Conservation (phyloP, 2,113 vertebrate genomes). For the Typhlomys cinereus region DNA sequence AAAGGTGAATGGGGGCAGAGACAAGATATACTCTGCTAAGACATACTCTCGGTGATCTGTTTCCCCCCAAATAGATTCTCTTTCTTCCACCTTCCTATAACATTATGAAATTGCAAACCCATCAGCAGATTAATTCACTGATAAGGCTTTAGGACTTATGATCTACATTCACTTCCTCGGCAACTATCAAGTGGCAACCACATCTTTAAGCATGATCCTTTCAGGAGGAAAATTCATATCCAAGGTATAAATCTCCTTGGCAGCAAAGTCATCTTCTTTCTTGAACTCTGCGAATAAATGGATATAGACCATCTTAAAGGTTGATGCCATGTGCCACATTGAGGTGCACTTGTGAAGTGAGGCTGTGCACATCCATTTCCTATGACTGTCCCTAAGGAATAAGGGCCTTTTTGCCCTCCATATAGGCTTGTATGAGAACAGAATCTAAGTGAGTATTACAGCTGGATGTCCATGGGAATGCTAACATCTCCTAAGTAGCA, state of each 20-base stretch:
- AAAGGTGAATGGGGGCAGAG: neutral
- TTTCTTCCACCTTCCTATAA: neutral
- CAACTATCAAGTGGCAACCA: no score
- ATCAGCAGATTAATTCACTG: neutral
- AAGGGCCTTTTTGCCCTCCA: neutral
- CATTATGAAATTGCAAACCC: neutral
- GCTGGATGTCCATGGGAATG: neutral
- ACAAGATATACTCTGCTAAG: neutral
- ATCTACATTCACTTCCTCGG: neutral
- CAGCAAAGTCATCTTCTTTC: neutral
- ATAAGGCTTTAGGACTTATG: neutral
- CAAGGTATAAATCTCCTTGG: neutral
- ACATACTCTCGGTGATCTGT: neutral
- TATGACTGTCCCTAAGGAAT: neutral
- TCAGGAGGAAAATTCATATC: neutral
- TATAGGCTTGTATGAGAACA: neutral
- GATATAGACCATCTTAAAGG: neutral
- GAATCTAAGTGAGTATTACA: neutral
- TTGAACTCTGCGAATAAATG: neutral
- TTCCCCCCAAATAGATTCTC: neutral
- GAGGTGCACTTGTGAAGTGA: neutral
- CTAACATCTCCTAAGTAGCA: neutral
- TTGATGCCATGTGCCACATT: neutral
- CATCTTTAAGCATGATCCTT: neutral
- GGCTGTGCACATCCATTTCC: neutral